These are phyloP conservation scores for Periophthalmodon schlosseri DNA, from an alignment of 2,113 vertebrate species.

Conservation along the genomic window DNA sequence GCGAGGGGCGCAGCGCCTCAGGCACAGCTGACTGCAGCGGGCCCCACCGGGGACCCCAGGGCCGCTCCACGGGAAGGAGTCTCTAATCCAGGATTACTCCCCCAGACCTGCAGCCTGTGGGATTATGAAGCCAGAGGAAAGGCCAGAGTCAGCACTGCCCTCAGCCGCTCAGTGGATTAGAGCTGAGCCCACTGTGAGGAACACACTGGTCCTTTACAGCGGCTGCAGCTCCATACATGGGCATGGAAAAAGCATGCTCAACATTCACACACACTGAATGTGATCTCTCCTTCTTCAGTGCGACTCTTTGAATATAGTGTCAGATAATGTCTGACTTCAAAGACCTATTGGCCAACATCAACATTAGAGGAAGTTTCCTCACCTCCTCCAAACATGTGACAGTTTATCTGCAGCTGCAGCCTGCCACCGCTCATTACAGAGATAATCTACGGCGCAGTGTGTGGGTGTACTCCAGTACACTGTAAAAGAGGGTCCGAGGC, in stretches of 20 bases:
- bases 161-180: conserved; percentile 73
- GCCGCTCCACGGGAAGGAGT: conserved; percentile 51
- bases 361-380: neutral
- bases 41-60: conserved; percentile 57
- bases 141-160: conserved; percentile 72
- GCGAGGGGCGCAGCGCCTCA: conserved; percentile 59
- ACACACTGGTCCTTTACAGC: conserved; percentile 42
- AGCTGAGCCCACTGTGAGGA: conserved; percentile 58
- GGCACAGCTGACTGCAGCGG: conserved; percentile 60
- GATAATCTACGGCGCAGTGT: conserved; percentile 27
- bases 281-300: conserved; percentile 56
- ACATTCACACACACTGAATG: conserved; percentile 32
- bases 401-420: conserved; percentile 33
- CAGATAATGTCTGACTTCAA: conserved; percentile 26
- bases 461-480: conserved; percentile 12
- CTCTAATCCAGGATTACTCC: conserved; percentile 76
- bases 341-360: conserved; percentile 8
- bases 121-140: conserved; percentile 69
- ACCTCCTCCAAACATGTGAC: conserved; percentile 20
- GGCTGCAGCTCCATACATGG: conserved; percentile 68
- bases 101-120: conserved; percentile 63
- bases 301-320: conserved; percentile 41
- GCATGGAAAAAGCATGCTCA: conserved; percentile 58
- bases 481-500: conserved; percentile 5
- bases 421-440: conserved; percentile 43